Base-by-base conservation (phyloP, 2,113 vertebrate species). In the Zapornia atra region DNA sequence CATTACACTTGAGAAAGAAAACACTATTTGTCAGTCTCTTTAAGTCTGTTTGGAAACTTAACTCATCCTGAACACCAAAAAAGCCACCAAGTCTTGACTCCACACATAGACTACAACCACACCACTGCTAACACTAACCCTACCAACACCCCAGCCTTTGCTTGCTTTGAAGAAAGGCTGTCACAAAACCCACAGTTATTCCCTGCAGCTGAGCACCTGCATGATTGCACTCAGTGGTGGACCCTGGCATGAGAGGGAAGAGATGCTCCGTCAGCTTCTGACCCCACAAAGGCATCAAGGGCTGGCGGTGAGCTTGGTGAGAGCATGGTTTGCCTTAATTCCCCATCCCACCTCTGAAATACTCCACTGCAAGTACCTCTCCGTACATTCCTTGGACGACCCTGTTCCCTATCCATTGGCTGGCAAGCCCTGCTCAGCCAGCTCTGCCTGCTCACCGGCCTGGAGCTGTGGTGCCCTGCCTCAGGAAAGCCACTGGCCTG, bases 271-370 rank as follows among this genome's bases (percentile, higher is more conserved):
- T 7, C 2, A 4, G 13, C 3, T 80, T 81, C 33, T 73, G 19
- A 48, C 4, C 14, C 4, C 6, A 9, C 24, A 40, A 57, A 71
- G 21, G 28, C 22, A 80, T 16, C 6, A 46, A 60, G 11, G 13
- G 6, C 25, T 33, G 11, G 5, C 5, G 9, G 3, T 19, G n/a
- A 68, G 26, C 26, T 46, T 1, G 0, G 6, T 21, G n/a, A 19
- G 21, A 38, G 5, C 3, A 6, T 1, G 2, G 21, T 19, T 73
- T 17, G 40, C 6, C 13, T 56, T n/a, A 10, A 59, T 15, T 6
- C 7, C 5, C 16, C 4, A 22, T 12, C 36, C 42, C 28, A 26
- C 4, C 18, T 65, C 46, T 65, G 56, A 92, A 73, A 82, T 44
- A 44, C 11, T n/a, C 17, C 40, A n/a, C 60, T 33, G n/a, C 5